Percentiles rank a stretch among this genome's conserved stretches.
Evolutionary conservation across 23 tunicate species (phyloP).

Genomic region (Phallusia fumigata): DNA sequence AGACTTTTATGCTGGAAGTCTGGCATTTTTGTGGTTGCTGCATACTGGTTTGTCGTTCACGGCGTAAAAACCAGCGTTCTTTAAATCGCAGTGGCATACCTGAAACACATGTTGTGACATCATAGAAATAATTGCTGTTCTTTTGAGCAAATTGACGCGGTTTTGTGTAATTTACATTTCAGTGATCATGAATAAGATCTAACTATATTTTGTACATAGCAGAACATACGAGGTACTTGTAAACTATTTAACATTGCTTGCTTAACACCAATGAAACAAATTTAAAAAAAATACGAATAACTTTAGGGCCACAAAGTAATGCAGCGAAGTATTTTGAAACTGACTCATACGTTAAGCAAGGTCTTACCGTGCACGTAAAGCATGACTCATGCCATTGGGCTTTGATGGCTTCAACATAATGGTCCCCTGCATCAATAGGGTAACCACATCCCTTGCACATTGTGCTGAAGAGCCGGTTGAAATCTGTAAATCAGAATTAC

Average conservation of each 20-base stretch:
- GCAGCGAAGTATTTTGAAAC: too few relatives aligned
- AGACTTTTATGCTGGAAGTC: conserved; percentile 34
- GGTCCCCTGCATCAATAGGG: conserved; percentile 80
- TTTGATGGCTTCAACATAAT: conserved; percentile 82
- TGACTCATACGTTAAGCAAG: too few relatives aligned
- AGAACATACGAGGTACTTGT: too few relatives aligned
- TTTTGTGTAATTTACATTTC: too few relatives aligned
- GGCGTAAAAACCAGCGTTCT: conserved; percentile 74
- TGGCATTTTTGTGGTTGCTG: conserved; percentile 76
- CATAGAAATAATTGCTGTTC: too few relatives aligned
- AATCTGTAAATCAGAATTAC: conserved; percentile 37
- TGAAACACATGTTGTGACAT: neutral
- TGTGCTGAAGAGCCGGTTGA: conserved; percentile 69
- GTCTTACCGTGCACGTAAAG: conserved; percentile 83
- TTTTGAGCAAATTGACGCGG: too few relatives aligned
- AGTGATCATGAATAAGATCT: too few relatives aligned
- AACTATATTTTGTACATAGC: too few relatives aligned
- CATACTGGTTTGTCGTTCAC: conserved; percentile 84
- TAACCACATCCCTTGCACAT: conserved; percentile 83
- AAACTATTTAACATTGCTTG: too few relatives aligned
- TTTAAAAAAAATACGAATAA: too few relatives aligned
- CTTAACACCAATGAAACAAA: too few relatives aligned
- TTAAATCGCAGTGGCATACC: conserved; percentile 83
- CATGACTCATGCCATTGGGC: conserved; percentile 83
- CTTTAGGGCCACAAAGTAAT: too few relatives aligned